These are phyloP conservation scores for Episyrphus balteatus DNA, from an alignment of 1,140 invertebrate genomes.

Conservation along the genomic window DNA sequence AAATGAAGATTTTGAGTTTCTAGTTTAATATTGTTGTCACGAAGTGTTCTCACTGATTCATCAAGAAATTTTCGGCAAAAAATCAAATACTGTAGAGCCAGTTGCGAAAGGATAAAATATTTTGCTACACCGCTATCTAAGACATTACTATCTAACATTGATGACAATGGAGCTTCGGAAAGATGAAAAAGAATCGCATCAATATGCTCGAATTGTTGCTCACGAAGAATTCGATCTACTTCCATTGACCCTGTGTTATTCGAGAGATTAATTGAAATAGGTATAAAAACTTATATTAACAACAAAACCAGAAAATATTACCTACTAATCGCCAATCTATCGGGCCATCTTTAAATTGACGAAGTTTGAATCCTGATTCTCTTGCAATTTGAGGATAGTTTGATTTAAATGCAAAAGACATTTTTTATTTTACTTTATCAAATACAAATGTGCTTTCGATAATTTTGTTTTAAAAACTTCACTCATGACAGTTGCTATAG, in stretches of 20 bases:
- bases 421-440: neutral
- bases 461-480: too few relatives aligned
- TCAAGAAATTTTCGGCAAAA: constrained; percentile 31
- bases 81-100: constrained; percentile 30
- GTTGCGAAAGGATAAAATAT: constrained; percentile 31
- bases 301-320: constrained; percentile 7
- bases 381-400: constrained; percentile 26
- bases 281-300: neutral
- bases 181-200: constrained; percentile 23
- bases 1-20: constrained; percentile 23
- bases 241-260: constrained; percentile 22
- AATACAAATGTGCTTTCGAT: too few relatives aligned
- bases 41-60: constrained; percentile 20
- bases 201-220: constrained; percentile 28
- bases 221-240: constrained; percentile 23
- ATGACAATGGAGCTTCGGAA: constrained; percentile 26
- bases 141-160: constrained; percentile 24
- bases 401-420: too few relatives aligned
- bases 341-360: constrained; percentile 23
- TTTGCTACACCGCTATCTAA: constrained; percentile 32
- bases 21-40: constrained; percentile 13
- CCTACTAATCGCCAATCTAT: constrained; percentile 32
- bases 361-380: constrained; percentile 25
- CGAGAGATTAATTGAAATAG: neutral
- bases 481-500: too few relatives aligned